Base-by-base conservation (phyloP, 2,888 invertebrate genomes). In the Stegana nigrithorax region DNA sequence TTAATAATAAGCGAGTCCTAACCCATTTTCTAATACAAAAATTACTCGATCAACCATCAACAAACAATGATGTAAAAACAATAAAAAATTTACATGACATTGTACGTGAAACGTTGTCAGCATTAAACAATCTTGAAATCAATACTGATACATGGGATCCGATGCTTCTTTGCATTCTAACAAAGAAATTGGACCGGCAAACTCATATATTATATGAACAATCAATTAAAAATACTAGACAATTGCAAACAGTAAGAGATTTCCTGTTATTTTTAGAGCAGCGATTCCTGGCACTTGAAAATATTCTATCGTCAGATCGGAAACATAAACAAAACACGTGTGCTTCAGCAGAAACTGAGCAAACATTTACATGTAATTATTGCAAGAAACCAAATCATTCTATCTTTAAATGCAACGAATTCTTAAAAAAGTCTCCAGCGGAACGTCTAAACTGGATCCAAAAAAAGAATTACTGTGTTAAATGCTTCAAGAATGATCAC, bases 171-270 rank as follows among this genome's bases (percentile, higher is more conserved):
- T 51, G 4, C 27, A 26, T 10, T 6, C 2, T 27, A 14, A 51
- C 51, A 51, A 51, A 25, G 25, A 51, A 51, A 23, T 51, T 51
- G 27, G 51, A 51, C 7, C 51, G 51, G 12, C 51, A 51, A 4
- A 51, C 7, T 51, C 51, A 23, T 19, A 51, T 25, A 12, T 23
- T 26, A 14, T 10, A 27, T 12, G n/a, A n/a, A n/a, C n/a, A n/a
- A n/a, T n/a, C n/a, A n/a, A n/a, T n/a, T n/a, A n/a, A n/a, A n/a
- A n/a, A n/a, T n/a, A n/a, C n/a, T n/a, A n/a, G n/a, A n/a, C n/a
- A n/a, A n/a, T n/a, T n/a, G n/a, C n/a, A n/a, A n/a, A n/a, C n/a
- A n/a, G n/a, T n/a, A n/a, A n/a, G n/a, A n/a, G n/a, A n/a, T n/a
- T n/a, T n/a, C n/a, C n/a, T n/a, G n/a, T n/a, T n/a, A n/a, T n/a